Conservation (phyloP, 2,113 vertebrate species). For the Hydrochoerus hydrochaeris region DNA sequence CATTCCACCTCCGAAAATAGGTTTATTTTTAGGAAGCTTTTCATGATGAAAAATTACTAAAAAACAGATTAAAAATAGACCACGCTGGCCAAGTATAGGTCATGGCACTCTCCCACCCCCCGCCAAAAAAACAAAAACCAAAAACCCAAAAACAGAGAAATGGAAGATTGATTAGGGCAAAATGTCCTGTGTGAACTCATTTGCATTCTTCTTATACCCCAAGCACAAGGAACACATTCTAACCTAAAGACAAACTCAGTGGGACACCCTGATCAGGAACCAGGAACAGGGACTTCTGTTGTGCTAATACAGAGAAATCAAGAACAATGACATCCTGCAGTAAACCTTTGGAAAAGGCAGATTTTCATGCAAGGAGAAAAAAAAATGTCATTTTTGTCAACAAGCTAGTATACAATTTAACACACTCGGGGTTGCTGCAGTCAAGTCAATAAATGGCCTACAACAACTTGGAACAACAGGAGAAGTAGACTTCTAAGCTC, state of each 20-base stretch:
- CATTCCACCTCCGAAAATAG: conserved; percentile 36
- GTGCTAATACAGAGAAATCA: neutral
- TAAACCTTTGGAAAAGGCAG: neutral
- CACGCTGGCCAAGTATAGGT: neutral
- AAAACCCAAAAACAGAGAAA: neutral
- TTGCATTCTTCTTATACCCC: neutral
- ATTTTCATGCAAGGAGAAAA: neutral
- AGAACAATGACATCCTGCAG: neutral
- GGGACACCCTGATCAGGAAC: accelerated
- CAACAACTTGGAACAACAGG: neutral
- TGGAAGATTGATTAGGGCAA: neutral
- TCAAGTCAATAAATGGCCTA: neutral
- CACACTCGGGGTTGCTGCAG: accelerated
- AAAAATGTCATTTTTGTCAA: neutral
- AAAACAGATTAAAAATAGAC: conserved; percentile 72
- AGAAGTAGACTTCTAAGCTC: neutral
- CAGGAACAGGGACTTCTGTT: neutral
- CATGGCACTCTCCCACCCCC: accelerated
- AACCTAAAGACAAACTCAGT: accelerated
- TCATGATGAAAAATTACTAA: conserved; percentile 61
- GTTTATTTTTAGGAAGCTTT: neutral
- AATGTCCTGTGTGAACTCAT: neutral
- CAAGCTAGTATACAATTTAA: neutral
- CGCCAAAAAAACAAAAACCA: neutral
- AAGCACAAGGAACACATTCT: accelerated